Conservation (phyloP, 2,113 vertebrate genomes). For the Dasyprocta punctata region DNA sequence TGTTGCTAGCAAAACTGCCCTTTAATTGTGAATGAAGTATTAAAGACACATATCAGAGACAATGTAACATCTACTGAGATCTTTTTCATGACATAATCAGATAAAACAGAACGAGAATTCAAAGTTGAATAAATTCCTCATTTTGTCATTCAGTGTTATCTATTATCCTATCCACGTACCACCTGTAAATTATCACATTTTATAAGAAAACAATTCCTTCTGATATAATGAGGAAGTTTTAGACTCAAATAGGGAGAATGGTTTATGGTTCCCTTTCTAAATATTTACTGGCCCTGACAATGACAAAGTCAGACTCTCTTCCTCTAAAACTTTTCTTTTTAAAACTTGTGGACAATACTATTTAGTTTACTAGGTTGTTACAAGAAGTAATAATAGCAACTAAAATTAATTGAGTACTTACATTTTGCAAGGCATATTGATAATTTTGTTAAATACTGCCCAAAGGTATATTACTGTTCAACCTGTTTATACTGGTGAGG, state of each 20-base stretch:
- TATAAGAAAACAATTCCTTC: not conserved
- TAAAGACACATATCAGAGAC: not conserved
- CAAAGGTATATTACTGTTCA: not conserved
- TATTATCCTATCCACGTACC: not conserved
- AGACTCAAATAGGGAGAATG: not conserved
- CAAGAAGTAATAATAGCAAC: not conserved
- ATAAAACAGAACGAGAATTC: not conserved
- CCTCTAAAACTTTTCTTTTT: not conserved
- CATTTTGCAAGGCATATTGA: not conserved
- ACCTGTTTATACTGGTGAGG: not conserved
- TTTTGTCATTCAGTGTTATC: not conserved
- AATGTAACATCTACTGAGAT: not conserved
- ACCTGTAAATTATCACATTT: not conserved
- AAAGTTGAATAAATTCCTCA: not conserved
- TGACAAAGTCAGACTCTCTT: not conserved
- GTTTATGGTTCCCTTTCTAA: not conserved
- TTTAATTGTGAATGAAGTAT: not conserved
- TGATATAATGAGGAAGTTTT: not conserved
- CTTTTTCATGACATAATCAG: not conserved
- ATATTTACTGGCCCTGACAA: not conserved
- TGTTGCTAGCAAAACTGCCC: not conserved
- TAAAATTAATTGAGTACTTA: not conserved
- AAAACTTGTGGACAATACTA: not conserved
- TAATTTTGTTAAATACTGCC: not conserved
- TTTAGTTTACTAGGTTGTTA: not conserved